A percentile compares a stretch with the other conserved stretches of the same genome.
These are phyloP conservation scores for Cerastis rubricosa DNA, from an alignment of 2,888 invertebrate species.

Conservation along the genomic window DNA sequence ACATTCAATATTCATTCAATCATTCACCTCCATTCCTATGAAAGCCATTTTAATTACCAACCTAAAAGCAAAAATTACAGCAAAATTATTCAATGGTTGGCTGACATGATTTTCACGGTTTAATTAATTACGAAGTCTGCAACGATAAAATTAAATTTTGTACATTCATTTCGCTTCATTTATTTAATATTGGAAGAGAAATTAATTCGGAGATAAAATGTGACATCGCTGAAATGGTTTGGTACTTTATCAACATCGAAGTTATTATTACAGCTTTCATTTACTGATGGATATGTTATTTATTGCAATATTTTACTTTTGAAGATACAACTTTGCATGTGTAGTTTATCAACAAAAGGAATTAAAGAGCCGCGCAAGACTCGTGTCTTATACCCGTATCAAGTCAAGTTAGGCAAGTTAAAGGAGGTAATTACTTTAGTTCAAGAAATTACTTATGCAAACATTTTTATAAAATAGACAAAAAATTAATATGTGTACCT, in stretches of 20 bases:
- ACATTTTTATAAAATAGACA: no score
- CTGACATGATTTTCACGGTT: slow-evolving; percentile 14
- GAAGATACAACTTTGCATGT: no score
- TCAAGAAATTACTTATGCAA: no score
- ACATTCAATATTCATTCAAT: background rate
- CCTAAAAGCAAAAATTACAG: background rate
- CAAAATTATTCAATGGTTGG: slow-evolving; percentile 12
- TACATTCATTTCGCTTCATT: slow-evolving; percentile 39
- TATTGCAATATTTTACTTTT: no score
- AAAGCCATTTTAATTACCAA: background rate
- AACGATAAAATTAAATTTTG: slow-evolving; percentile 32
- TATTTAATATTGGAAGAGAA: slow-evolving; percentile 34
- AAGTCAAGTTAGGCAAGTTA: no score
- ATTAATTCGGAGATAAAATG: slow-evolving; percentile 33
- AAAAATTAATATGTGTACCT: no score
- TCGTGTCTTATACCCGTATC: no score
- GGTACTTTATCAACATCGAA: background rate
- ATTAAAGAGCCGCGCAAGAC: background rate
- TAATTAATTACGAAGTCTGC: slow-evolving; percentile 39
- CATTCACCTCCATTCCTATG: background rate
- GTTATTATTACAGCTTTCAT: slow-evolving; percentile 27
- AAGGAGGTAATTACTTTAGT: no score
- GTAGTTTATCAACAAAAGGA: no score
- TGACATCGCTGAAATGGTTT: slow-evolving; percentile 21
- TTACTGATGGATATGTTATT: slow-evolving; percentile 1